Base-by-base conservation (phyloP, 2,888 invertebrate genomes). In the Apoda limacodes region DNA sequence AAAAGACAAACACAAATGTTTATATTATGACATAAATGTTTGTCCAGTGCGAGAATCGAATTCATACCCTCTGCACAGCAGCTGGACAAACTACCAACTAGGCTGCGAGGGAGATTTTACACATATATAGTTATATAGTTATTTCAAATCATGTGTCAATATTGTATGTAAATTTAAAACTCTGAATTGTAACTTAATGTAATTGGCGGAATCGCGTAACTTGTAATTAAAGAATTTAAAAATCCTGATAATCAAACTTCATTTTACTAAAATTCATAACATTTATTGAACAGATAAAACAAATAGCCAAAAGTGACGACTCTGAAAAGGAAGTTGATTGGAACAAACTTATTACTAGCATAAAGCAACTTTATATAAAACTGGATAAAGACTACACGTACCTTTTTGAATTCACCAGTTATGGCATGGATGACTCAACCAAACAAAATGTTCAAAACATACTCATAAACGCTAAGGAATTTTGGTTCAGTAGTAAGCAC, bases 321-420 rank as follows among this genome's bases (percentile, higher is more conserved):
- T 23, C 51, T 1, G 12, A 57, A 9, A 53, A 52, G 4, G 50
- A 50, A 12, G 52, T 75, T 0, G 51, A 72, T 30, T 80, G 80
- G 78, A 66, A 65, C 0, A 42, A 44, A 15, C 52, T 80, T 1
- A 70, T 78, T 23, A 61, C 45, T 27, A 64, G 53, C 9, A 35
- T 80, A 2, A 69, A 70, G 36, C 41, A 46, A 1, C 38, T 80
- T 0, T 75, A 72, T 36, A 37, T 56, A 1, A 66, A 55, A 21
- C 32, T 78, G 4, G 54, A 68, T 10, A 36, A 39, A 0, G 67
- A 71, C 25, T 75, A 72, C 32, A 63, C 76, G 0, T 80, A 76
- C 36, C 23, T 80, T 2, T 66, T 78, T 30, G 60, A 72, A 27
- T 75, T 55, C 40, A 51, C 55, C 7, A 57, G 44, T 3, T 80